A percentile compares a stretch with the other conserved stretches of the same genome.
Evolutionary conservation across 2,113 vertebrate genomes (phyloP).

Genomic region (Gallinago jamesoni): DNA sequence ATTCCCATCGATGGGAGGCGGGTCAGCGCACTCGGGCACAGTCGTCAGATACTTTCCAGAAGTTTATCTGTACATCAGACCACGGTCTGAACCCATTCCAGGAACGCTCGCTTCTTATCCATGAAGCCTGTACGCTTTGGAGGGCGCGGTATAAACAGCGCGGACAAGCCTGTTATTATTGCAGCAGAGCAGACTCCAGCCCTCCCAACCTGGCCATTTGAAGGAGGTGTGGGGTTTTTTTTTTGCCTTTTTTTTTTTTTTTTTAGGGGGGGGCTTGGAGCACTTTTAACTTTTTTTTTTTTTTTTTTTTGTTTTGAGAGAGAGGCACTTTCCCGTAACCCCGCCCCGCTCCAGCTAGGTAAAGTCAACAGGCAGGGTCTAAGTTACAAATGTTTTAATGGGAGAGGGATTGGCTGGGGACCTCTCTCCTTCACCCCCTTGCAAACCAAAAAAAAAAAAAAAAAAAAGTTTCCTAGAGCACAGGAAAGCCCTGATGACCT

Average conservation of each 20-base stretch:
- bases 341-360: neutral
- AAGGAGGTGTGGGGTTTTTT: neutral
- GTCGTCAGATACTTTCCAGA: conserved; percentile 64
- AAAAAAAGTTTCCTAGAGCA: neutral
- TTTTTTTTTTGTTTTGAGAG: neutral
- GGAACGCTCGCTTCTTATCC: neutral
- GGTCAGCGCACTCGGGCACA: conserved; percentile 64
- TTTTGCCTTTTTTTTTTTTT: neutral
- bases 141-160: neutral
- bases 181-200: neutral
- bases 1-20: conserved; percentile 59
- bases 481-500: neutral
- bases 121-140: neutral
- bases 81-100: conserved; percentile 44
- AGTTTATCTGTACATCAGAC: conserved; percentile 55
- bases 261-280: neutral
- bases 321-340: neutral
- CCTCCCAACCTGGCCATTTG: neutral
- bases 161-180: neutral
- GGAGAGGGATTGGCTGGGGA: neutral
- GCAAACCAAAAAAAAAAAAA: neutral
- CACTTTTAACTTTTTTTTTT: neutral
- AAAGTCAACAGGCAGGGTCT: neutral
- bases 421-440: neutral
- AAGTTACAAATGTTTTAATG: neutral